These are phyloP conservation scores for Yponomeuta plumbellus DNA, from an alignment of 2,888 invertebrate species.

Conservation along the genomic window DNA sequence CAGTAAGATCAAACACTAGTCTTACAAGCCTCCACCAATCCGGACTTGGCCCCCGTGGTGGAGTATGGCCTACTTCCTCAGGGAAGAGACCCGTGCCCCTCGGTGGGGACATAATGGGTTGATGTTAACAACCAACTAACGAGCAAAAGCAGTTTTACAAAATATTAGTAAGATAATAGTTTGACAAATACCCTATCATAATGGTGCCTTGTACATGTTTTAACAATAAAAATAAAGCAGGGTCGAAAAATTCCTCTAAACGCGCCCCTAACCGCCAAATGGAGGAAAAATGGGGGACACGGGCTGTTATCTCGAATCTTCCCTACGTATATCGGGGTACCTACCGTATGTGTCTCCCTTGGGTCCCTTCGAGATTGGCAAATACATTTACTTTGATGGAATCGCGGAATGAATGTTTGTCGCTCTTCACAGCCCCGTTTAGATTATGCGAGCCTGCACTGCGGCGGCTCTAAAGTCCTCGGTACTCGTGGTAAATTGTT, in stretches of 20 bases:
- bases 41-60: no score
- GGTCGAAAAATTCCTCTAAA: neutral
- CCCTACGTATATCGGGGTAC: slow-evolving; percentile 42
- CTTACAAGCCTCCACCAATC: no score
- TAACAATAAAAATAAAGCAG: neutral
- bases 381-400: slow-evolving; percentile 36
- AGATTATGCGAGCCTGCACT: neutral
- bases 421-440: neutral
- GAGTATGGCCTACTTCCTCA: no score
- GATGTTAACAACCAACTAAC: no score
- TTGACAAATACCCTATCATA: neutral
- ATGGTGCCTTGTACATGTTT: no score
- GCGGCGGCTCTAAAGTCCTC: neutral
- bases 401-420: slow-evolving; percentile 21
- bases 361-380: slow-evolving; percentile 28
- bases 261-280: slow-evolving; percentile 33
- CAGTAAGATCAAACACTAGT: no score
- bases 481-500: neutral
- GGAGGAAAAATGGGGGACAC: slow-evolving; percentile 60
- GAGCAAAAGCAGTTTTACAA: no score
- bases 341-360: slow-evolving; percentile 8
- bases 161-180: no score
- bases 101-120: no score
- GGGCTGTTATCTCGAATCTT: slow-evolving; percentile 50
- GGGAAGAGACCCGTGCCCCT: no score